Conservation (phyloP, 92 coral and sea anemone genomes). For the Zoanthus gigantus region DNA sequence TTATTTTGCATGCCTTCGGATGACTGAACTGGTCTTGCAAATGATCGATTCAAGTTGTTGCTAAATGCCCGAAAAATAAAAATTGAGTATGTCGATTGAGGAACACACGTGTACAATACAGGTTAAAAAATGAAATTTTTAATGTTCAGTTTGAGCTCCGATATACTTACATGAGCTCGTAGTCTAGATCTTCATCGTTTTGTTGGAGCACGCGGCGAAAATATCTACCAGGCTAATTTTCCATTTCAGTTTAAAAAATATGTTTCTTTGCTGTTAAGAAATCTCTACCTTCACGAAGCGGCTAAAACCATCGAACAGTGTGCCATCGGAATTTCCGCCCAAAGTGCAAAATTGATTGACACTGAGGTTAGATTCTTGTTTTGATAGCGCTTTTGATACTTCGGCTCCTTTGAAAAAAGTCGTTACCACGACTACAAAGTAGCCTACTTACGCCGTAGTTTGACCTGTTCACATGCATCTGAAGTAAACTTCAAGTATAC, state of each 20-base stretch:
- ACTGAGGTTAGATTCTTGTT: slow-evolving; percentile 22
- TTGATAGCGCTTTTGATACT: slow-evolving; percentile 28
- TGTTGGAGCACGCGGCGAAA: slow-evolving; percentile 34
- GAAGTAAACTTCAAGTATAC: slow-evolving; percentile 26
- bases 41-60: slow-evolving; percentile 27
- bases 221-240: slow-evolving; percentile 5
- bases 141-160: slow-evolving; percentile 14
- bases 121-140: slow-evolving; percentile 10
- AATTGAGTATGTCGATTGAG: slow-evolving; percentile 7
- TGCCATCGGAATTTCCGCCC: slow-evolving; percentile 26
- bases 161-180: slow-evolving; percentile 18
- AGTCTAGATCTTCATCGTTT: slow-evolving; percentile 27
- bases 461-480: neutral
- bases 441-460: slow-evolving; percentile 22
- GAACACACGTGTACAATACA: neutral
- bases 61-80: slow-evolving; percentile 6
- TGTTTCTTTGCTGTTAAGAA: neutral
- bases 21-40: slow-evolving; percentile 19
- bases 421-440: slow-evolving; percentile 22
- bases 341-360: slow-evolving; percentile 39
- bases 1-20: neutral
- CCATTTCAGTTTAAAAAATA: neutral
- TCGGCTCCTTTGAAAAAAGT: slow-evolving; percentile 23
- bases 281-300: slow-evolving; percentile 20
- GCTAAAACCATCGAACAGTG: slow-evolving; percentile 10